Base-by-base conservation (phyloP, 1,140 invertebrate genomes). In the Papilio glaucus region DNA sequence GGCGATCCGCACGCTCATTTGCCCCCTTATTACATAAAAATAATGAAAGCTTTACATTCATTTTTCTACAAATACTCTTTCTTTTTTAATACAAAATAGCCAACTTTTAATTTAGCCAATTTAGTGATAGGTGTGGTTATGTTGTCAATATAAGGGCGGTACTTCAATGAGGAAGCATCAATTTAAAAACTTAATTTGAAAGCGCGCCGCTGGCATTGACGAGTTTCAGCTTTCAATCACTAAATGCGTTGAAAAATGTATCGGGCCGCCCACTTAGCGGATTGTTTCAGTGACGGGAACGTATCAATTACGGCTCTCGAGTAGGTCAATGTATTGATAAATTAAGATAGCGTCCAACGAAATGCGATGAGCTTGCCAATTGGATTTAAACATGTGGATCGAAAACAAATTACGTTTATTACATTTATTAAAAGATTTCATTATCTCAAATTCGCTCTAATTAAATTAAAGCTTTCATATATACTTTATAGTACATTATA, bases 41-140 rank as follows among this genome's bases (percentile, higher is more conserved):
- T n/a, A n/a, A n/a, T n/a, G n/a, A n/a, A n/a, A n/a, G n/a, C n/a
- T n/a, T n/a, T n/a, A n/a, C n/a, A n/a, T n/a, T n/a, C n/a, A n/a
- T n/a, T n/a, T n/a, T n/a, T n/a, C n/a, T n/a, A n/a, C n/a, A n/a
- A n/a, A n/a, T n/a, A 33, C 6, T 3, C 2, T 33, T 3, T 33
- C 2, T 12, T 12, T 53, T 15, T 18, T 45, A 1, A 24, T 26
- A 12, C 29, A 53, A 0, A 53, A 13, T 26, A 10, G 9, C 42
- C n/a, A n/a, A n/a, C n/a, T n/a, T 8, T 49, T 49, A 21, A 21
- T 24, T 57, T 57, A n/a, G n/a, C n/a, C 45, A 39, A 49, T 33
- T 33, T 21, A 61, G 24, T 60, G 12, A 57, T 60, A 8, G 62
- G 57, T 83, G 81, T 82, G 83, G 80, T 86, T 85, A 85, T 79